A percentile compares a stretch with the other conserved stretches of the same genome.
These are phyloP conservation scores for Furcula furcula DNA, from an alignment of 2,888 invertebrate species.

Conservation along the genomic window DNA sequence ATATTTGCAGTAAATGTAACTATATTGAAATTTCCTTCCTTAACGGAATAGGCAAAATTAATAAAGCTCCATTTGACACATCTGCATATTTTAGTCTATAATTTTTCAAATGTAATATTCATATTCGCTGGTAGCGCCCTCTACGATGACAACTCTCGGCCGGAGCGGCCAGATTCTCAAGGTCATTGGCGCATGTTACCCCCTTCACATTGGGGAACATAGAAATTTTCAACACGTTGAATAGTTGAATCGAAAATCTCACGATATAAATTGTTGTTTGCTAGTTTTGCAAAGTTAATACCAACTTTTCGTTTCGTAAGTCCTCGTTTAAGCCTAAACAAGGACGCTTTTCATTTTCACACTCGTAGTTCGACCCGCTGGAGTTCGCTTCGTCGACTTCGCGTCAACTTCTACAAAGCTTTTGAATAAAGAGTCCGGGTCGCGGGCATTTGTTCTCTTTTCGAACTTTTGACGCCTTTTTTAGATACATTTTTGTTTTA, in stretches of 20 bases:
- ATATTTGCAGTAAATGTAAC: too few relatives aligned
- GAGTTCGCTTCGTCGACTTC: conserved; percentile 32
- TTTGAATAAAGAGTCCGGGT: conserved; percentile 50
- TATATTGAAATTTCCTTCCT: too few relatives aligned
- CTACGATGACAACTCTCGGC: too few relatives aligned
- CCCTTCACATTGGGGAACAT: conserved; percentile 2
- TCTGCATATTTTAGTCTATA: too few relatives aligned
- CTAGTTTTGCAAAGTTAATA: conserved; percentile 35
- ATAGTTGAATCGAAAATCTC: conserved; percentile 31
- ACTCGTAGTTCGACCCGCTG: conserved; percentile 35
- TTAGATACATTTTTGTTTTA: conserved; percentile 31
- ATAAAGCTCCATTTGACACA: too few relatives aligned
- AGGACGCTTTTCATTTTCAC: conserved; percentile 54
- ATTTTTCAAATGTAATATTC: too few relatives aligned
- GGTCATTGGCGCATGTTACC: too few relatives aligned
- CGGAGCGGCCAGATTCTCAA: too few relatives aligned
- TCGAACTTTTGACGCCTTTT: conserved; percentile 42
- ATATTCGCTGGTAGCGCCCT: too few relatives aligned
- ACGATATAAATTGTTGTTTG: conserved; percentile 26
- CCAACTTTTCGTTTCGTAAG: conserved; percentile 32
- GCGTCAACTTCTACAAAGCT: conserved; percentile 58
- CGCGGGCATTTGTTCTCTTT: conserved; percentile 51
- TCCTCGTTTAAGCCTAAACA: conserved; percentile 46
- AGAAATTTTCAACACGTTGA: conserved; percentile 5
- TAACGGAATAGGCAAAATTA: too few relatives aligned